Evolutionary conservation across 2,113 vertebrate genomes (phyloP).

Genomic region (Brachyhypopomus gauderio): DNA sequence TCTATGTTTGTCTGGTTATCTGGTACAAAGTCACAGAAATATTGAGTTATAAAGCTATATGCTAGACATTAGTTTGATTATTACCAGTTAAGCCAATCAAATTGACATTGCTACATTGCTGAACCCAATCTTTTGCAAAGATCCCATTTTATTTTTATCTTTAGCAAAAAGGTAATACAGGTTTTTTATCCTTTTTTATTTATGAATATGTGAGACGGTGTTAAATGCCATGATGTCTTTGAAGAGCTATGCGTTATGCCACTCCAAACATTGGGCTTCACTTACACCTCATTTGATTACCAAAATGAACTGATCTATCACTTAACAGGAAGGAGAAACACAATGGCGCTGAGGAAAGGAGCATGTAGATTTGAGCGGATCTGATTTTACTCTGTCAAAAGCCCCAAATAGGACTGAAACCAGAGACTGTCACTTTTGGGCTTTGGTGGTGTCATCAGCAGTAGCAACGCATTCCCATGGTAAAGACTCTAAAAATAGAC

Average conservation of each 20-base stretch:
- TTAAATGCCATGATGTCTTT: constrained; percentile 31
- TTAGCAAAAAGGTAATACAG: constrained; percentile 1
- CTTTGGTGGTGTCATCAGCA: constrained; percentile 8
- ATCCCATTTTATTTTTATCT: neutral
- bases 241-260: constrained; percentile 28
- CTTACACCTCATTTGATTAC: constrained; percentile 4
- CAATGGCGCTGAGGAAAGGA: neutral
- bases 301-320: constrained; percentile 27
- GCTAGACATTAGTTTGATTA: too few relatives aligned
- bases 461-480: neutral
- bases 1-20: too few relatives aligned
- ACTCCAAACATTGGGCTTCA: constrained; percentile 38
- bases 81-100: too few relatives aligned
- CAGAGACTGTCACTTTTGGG: neutral
- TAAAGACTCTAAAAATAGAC: constrained; percentile 28
- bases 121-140: neutral
- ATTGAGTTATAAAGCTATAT: neutral
- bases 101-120: too few relatives aligned
- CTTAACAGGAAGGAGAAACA: constrained; percentile 17
- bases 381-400: neutral
- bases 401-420: neutral
- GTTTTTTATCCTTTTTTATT: constrained; percentile 3
- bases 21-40: too few relatives aligned
- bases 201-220: constrained; percentile 17
- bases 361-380: neutral